Evolutionary conservation across 1,140 invertebrate genomes (phyloP).

Genomic region (Cyrtorhinus lividipennis): DNA sequence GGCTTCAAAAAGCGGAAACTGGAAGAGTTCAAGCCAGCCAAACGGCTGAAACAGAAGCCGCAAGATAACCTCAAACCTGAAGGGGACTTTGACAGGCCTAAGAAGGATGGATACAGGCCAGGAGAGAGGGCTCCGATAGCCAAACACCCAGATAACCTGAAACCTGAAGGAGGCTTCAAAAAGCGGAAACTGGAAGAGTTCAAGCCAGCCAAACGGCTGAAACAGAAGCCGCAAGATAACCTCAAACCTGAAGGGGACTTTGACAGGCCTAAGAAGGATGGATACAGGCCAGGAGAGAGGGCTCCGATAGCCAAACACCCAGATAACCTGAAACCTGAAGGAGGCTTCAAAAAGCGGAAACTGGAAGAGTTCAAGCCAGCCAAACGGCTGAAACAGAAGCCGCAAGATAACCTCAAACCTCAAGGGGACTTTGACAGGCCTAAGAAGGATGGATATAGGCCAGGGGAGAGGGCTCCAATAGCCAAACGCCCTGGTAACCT

Average conservation of each 20-base stretch:
- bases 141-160: conserved; percentile 39
- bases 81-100: conserved; percentile 33
- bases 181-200: conserved; percentile 38
- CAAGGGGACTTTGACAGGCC: conserved; percentile 37
- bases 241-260: conserved; percentile 44
- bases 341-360: conserved; percentile 35
- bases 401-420: conserved; percentile 44
- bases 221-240: conserved; percentile 36
- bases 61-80: conserved; percentile 45
- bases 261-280: conserved; percentile 30
- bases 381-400: conserved; percentile 40
- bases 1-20: conserved; percentile 34
- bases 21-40: conserved; percentile 31
- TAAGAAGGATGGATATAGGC: conserved; percentile 29
- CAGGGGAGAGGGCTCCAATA: conserved; percentile 34
- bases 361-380: conserved; percentile 31
- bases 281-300: conserved; percentile 35
- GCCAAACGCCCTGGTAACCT: conserved; percentile 38
- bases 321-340: conserved; percentile 44
- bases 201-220: conserved; percentile 38
- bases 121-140: conserved; percentile 28
- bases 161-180: conserved; percentile 44
- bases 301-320: conserved; percentile 41
- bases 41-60: conserved; percentile 30
- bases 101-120: conserved; percentile 17